Base-by-base conservation (phyloP, 2,888 invertebrate species). In the Neoscelio sp. region DNA sequence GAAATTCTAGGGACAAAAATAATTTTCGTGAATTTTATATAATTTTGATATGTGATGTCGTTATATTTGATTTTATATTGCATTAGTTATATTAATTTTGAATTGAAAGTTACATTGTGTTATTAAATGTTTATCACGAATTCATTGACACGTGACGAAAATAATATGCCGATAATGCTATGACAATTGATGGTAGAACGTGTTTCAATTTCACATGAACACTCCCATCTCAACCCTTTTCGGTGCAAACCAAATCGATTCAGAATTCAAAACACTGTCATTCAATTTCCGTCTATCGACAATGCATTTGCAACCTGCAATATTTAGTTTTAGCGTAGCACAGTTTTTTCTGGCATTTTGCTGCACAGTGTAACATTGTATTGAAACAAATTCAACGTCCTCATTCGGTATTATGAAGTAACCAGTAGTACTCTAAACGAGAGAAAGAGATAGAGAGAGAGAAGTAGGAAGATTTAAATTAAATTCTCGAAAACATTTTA, bases 241-340 rank as follows among this genome's bases (percentile, higher is more conserved):
- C 35, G 52, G 23, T 40, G 18, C 28, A 10, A 44, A 30, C 2
- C 50, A 52, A 71, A 71, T 71, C 52, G 71, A 71, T 71, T 30
- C 60, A 50, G 52, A 71, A 71, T 71, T 60, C 71, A 71, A 71
- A 71, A 71, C 50, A 70, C 50, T 71, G 71, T 52, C 52, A 71
- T 62, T 71, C 52, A 62, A 71, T 71, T 71, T 71, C 62, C 71
- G 71, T 17, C 44, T 28, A 58, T 50, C 50, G 35, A 17, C 60
- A 30, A 20, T 15, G 52, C 52, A 42, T 52, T 60, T 52, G 62
- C 30, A 18, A 42, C 23, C 30, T 28, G 44, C n/a, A 60, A 44
- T 62, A 71, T 71, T 62, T 71, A 68, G 26, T 28, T 56, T 44
- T 12, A 13, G 33, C 4, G 2, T 20, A 18, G 28, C 40, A 65